phyloP scores from a whole-genome alignment of 1,140 invertebrate species.

The Notospermus geniculatus region DNA sequence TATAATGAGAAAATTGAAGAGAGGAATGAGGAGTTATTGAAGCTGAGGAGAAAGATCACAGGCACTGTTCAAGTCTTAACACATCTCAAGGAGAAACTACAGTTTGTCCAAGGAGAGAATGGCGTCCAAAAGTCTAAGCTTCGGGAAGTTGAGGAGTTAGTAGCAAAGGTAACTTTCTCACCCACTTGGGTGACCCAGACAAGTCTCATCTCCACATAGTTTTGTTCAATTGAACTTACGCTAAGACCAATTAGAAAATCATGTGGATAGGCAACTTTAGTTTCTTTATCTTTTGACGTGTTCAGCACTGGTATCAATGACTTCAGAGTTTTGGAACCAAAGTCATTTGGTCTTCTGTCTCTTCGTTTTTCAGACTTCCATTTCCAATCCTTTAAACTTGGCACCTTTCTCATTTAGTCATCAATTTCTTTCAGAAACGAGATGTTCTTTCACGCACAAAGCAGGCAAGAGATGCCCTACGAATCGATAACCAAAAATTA shows the following conservation, averaged over 20 bases:
- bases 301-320: too few species aligned
- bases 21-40: conserved; percentile 56
- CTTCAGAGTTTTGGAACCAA: too few species aligned
- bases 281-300: too few species aligned
- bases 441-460: conserved; percentile 53
- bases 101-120: conserved; percentile 54
- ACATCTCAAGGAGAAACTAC: conserved; percentile 56
- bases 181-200: too few species aligned
- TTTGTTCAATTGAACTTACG: too few species aligned
- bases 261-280: too few species aligned
- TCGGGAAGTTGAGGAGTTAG: conserved; percentile 43
- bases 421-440: conserved; percentile 45
- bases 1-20: conserved; percentile 59
- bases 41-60: conserved; percentile 56
- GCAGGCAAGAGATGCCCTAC: conserved; percentile 51
- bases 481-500: conserved; percentile 51
- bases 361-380: too few species aligned
- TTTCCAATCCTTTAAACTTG: too few species aligned
- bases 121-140: conserved; percentile 42
- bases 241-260: too few species aligned
- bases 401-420: neutral
- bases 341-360: too few species aligned
- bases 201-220: too few species aligned
- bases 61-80: conserved; percentile 56
- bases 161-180: conserved; percentile 41